Base-by-base conservation (phyloP, 2,888 invertebrate genomes). In the Autographa pulchrina region DNA sequence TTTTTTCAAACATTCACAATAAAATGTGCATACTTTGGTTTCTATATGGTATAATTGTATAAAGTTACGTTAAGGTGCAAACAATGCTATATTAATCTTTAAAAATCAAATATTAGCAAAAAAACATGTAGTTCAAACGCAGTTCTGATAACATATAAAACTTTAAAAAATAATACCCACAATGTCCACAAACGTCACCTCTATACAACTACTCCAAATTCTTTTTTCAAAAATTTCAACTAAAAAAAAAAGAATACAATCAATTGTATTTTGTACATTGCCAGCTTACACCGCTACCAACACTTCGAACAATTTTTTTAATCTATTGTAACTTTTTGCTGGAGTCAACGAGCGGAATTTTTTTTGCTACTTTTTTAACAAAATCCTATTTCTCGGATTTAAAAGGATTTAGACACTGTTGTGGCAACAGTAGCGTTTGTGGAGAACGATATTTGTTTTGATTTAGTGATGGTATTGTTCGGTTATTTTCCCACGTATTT, bases 351-450 rank as follows among this genome's bases (percentile, higher is more conserved):
- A 96, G 95, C 86, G 86, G 78, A 73, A 78, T 88, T 91, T 92
- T 92, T 91, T 88, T 84, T 52, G 69, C 59, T 71, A 1, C 0
- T 82, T 90, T 92, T 93, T 91, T 89, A 83, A 70, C 74, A 79
- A 93, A 95, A 94, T 94, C 94, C 93, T 91, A 94, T 95, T 96
- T 95, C 92, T 94, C 94, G 94, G 94, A 94, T 95, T 96, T 94
- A 91, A 94, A 93, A 88, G 96, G 96, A 95, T 95, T 95, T 94
- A 91, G 93, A 93, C 92, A 95, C 93, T 96, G 94, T 95, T 96
- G 94, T 94, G 92, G 93, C 94, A 96, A 96, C 95, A 96, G 95
- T 94, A 92, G 92, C 91, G 84, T 90, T 92, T 92, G 92, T 91
- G 86, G 87, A 93, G 91, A 92, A 87, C 86, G 89, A 91, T 94